phyloP scores from a whole-genome alignment of 2,113 vertebrate genomes.

The Ophiodon elongatus region DNA sequence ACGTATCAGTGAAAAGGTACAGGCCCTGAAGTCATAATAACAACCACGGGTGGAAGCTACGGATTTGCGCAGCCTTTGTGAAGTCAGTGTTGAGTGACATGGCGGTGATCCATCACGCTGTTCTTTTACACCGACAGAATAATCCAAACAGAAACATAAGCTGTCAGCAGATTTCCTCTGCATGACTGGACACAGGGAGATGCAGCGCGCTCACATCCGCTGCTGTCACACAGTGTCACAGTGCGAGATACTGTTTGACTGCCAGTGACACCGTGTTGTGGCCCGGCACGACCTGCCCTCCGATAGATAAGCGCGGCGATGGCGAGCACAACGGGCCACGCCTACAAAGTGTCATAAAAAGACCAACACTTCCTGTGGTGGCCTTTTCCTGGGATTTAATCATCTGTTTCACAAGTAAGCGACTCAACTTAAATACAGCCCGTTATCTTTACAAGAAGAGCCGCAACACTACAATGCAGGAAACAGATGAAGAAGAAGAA shows the following conservation, averaged over 20 bases:
- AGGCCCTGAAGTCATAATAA: neutral
- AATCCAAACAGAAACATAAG: constrained; percentile 25
- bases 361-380: constrained; percentile 13
- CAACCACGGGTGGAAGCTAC: neutral
- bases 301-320: constrained; percentile 58
- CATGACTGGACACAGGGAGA: constrained; percentile 55
- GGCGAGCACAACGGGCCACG: constrained; percentile 21
- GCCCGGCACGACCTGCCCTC: constrained; percentile 25
- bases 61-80: neutral
- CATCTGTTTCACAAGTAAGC: neutral
- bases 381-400: constrained; percentile 12
- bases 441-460: neutral
- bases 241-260: constrained; percentile 63
- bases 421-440: neutral
- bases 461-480: neutral
- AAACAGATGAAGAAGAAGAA: neutral
- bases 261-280: constrained; percentile 47
- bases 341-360: constrained; percentile 5
- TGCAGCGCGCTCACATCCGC: constrained; percentile 38
- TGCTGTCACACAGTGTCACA: constrained; percentile 38
- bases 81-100: neutral
- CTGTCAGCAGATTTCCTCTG: constrained; percentile 71
- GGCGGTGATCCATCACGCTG: constrained; percentile 11
- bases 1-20: neutral
- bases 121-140: constrained; percentile 3